phyloP scores from a whole-genome alignment of 2,113 vertebrate genomes.

The Cervus canadensis region DNA sequence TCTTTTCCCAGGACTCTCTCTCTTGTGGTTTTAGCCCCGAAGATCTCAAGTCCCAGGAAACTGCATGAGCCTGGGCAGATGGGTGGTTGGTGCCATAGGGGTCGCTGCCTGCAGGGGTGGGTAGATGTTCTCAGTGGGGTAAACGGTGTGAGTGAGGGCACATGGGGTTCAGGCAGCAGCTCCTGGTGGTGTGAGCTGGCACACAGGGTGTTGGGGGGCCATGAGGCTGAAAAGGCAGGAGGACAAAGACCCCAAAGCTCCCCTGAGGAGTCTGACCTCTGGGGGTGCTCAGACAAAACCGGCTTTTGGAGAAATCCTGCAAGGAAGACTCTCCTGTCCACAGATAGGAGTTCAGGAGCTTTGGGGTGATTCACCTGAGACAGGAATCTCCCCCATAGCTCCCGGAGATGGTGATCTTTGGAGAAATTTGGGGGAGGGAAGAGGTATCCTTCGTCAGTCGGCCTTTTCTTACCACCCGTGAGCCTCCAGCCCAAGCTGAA shows the following conservation, averaged over 20 bases:
- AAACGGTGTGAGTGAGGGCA: background rate
- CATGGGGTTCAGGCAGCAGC: fast-evolving
- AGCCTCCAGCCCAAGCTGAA: background rate
- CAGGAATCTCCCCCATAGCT: fast-evolving
- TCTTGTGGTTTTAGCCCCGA: background rate
- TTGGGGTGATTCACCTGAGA: background rate
- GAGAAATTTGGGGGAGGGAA: background rate
- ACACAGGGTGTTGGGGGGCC: background rate
- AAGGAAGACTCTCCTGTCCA: background rate
- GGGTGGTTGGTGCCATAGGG: background rate
- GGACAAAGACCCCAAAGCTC: background rate
- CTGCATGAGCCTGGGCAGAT: background rate
- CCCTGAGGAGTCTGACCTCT: background rate
- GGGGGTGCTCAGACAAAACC: background rate
- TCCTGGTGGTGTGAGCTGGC: background rate
- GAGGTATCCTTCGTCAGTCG: background rate
- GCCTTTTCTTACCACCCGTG: fast-evolving
- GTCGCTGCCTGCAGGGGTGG: background rate
- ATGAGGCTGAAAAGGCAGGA: background rate
- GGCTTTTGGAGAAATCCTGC: background rate
- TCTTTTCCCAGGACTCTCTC: background rate
- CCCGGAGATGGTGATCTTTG: background rate
- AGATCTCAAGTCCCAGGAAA: background rate
- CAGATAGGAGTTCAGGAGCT: background rate
- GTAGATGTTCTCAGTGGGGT: background rate